Base-by-base conservation (phyloP, 2,113 vertebrate species). In the Zapornia atra region DNA sequence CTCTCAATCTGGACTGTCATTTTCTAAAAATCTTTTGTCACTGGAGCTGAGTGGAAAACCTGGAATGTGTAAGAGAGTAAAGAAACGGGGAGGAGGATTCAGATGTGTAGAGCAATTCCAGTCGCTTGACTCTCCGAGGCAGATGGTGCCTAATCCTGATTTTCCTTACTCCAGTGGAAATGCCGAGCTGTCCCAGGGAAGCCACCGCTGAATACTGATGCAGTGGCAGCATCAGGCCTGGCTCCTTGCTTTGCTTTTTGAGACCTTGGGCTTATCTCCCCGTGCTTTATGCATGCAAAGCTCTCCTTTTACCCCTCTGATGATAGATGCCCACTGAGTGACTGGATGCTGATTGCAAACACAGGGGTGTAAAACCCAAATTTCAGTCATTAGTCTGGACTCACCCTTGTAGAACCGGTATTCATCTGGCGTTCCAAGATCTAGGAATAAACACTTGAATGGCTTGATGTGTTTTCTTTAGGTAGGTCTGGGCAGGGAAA, bases 21-120 rank as follows among this genome's bases (percentile, higher is more conserved):
- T 95, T 97, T 96, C 81, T 96, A 75, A 78, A 46, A 85, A 91
- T 77, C 95, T 96, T 96, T 95, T 97, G 88, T 96, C 84, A 36
- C 14, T 5, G 85, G 93, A 86, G 86, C 93, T 88, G 85, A 82
- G 44, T 80, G 76, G 88, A 76, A 94, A 90, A 96, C 82, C 97
- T 96, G 94, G 92, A 94, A 92, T 6, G 76, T n/a, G 66, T 22
- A 46, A 44, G 90, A 56, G 79, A 94, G 90, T 51, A 88, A 79
- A 78, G 44, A 94, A 88, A 69, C 7, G 65, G 48, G 86, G 94
- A 94, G 34, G 78, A 84, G 92, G 92, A 96, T 94, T 96, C 90
- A 50, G 38, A 82, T 6, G 56, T 86, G 72, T 73, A 15, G 88
- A 96, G 94, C 86, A 42, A 61, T 84, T 48, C 92, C 42, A 65